A percentile compares a stretch with the other conserved stretches of the same genome.
Evolutionary conservation across 2,797 vertebrate genomes (phyloP).

Genomic region (Channa striata): DNA sequence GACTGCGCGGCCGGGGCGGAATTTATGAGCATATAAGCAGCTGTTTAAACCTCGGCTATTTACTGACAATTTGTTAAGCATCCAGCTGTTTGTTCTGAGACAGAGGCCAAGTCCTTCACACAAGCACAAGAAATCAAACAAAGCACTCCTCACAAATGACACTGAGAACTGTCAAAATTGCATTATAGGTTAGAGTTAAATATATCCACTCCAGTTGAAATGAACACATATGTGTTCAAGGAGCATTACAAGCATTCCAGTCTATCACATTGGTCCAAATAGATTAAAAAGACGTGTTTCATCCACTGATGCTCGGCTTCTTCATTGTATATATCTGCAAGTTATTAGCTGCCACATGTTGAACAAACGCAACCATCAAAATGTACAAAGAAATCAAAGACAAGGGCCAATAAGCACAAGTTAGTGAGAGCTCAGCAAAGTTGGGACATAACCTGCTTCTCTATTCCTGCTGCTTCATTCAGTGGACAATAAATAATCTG

Average conservation of each 20-base stretch:
- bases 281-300: background rate
- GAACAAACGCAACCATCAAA: conserved; percentile 15
- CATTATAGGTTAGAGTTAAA: background rate
- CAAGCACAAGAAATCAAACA: conserved; percentile 79
- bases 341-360: conserved; percentile 30
- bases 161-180: conserved; percentile 27
- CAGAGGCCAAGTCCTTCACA: conserved; percentile 75
- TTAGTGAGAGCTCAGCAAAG: conserved; percentile 15
- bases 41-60: conserved; percentile 86
- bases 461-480: conserved; percentile 1
- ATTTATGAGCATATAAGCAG: conserved; percentile 78
- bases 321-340: conserved; percentile 5
- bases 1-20: conserved; percentile 32
- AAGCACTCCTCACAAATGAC: conserved; percentile 50
- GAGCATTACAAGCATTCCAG: background rate
- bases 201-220: background rate
- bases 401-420: conserved; percentile 20
- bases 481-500: background rate
- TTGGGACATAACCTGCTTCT: conserved; percentile 6
- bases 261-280: conserved; percentile 15
- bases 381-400: background rate
- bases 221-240: background rate
- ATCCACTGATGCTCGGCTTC: conserved; percentile 21
- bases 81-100: conserved; percentile 84
- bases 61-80: conserved; percentile 83